These are phyloP conservation scores for Girardia tigrina DNA, from an alignment of 2,888 invertebrate genomes.

Conservation along the genomic window DNA sequence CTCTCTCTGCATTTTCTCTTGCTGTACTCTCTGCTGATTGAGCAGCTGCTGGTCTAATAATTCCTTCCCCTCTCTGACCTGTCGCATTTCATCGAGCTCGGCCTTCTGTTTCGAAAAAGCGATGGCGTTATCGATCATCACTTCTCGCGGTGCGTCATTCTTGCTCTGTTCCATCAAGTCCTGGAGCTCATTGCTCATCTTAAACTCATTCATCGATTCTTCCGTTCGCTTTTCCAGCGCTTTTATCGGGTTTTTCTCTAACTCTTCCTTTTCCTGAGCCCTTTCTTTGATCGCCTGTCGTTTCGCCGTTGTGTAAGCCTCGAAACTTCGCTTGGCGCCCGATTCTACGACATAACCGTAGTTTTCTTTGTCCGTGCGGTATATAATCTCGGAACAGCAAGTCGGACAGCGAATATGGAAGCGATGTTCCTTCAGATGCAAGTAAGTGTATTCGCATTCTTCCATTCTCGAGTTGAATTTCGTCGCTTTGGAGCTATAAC, in stretches of 20 bases:
- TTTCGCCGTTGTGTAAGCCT: constrained; percentile 58
- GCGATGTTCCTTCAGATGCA: constrained; percentile 86
- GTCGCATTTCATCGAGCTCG: neutral
- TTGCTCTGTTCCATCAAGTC: neutral
- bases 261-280: constrained; percentile 82
- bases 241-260: constrained; percentile 93
- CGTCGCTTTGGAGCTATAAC: constrained; percentile 95
- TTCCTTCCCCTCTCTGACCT: neutral
- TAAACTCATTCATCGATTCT: constrained; percentile 74
- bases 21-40: too few relatives aligned
- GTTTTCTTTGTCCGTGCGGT: constrained; percentile 70
- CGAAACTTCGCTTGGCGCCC: constrained; percentile 93
- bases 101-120: neutral
- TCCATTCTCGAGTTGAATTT: constrained; percentile 98
- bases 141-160: neutral
- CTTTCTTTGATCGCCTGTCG: constrained; percentile 65
- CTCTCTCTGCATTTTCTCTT: too few relatives aligned
- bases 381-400: constrained; percentile 94
- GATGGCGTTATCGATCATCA: neutral
- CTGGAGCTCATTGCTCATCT: neutral
- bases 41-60: neutral
- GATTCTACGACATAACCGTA: constrained; percentile 96
- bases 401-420: constrained; percentile 97
- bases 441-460: constrained; percentile 75
- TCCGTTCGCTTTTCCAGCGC: constrained; percentile 79